Evolutionary conservation across 2,113 vertebrate species (phyloP).

Genomic region (Spermophilus dauricus): DNA sequence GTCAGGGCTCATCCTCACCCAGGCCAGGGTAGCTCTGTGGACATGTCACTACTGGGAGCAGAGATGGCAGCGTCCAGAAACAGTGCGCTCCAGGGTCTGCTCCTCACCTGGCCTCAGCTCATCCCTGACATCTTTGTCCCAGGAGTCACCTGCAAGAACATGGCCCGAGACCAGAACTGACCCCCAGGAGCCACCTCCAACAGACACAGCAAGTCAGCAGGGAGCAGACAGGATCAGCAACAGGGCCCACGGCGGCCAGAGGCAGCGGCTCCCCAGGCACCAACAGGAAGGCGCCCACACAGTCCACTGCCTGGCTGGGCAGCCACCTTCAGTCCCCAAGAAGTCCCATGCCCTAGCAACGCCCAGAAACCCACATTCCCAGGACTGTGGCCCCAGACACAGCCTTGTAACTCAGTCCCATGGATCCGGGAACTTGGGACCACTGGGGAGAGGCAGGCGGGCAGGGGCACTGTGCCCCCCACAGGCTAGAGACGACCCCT

Average conservation of each 20-base stretch:
- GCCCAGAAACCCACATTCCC: background rate
- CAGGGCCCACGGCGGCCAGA: background rate
- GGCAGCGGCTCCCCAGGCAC: background rate
- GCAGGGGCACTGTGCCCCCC: accelerated
- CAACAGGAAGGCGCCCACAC: background rate
- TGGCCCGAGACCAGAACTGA: conserved; percentile 64
- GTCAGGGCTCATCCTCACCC: conserved; percentile 57
- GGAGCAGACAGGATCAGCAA: accelerated
- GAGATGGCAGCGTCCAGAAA: background rate
- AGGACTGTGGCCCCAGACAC: background rate
- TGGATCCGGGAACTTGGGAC: background rate
- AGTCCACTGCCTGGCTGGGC: background rate
- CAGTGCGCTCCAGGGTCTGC: background rate
- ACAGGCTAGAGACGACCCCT: too few relatives aligned
- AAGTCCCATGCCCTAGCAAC: background rate
- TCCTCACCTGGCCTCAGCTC: background rate
- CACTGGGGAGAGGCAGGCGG: too few relatives aligned
- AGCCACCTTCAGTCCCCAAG: background rate
- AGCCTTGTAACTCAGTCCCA: background rate
- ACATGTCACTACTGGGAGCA: background rate
- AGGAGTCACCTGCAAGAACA: conserved; percentile 51
- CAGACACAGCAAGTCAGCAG: background rate
- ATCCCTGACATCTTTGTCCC: conserved; percentile 61
- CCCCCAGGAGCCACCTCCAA: background rate
- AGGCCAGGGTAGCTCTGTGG: background rate